Evolutionary conservation across 2,888 invertebrate genomes (phyloP).

Genomic region (Sussaba pulchella): DNA sequence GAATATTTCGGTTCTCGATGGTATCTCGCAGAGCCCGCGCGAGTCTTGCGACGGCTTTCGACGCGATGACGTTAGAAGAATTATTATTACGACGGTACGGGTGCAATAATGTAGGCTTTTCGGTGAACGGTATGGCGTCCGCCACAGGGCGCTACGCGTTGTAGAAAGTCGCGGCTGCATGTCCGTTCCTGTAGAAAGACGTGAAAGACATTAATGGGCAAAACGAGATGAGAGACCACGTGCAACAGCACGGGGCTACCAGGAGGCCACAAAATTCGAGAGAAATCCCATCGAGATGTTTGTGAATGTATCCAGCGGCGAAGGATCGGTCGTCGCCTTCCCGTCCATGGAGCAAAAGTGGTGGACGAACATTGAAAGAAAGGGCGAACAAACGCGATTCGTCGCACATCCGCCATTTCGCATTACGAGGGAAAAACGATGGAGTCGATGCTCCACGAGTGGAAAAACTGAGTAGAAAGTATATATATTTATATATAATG

Average conservation of each 20-base stretch:
- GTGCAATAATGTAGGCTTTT: conserved; percentile 58
- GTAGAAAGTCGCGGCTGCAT: conserved; percentile 65
- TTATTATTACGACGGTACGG: conserved; percentile 61
- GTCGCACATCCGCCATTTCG: conserved; percentile 42
- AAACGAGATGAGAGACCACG: no score
- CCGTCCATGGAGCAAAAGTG: conserved; percentile 43
- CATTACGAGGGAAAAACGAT: conserved; percentile 56
- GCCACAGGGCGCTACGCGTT: conserved; percentile 43
- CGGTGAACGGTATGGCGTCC: conserved; percentile 24
- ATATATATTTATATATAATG: no score
- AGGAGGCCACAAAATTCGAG: conserved; percentile 60
- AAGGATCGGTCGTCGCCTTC: conserved; percentile 57
- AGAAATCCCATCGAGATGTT: conserved; percentile 68
- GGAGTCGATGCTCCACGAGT: conserved; percentile 6
- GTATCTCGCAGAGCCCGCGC: no score
- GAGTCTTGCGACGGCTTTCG: no score
- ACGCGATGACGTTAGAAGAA: conserved; percentile 43
- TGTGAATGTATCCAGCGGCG: conserved; percentile 60
- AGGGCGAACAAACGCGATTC: conserved; percentile 30
- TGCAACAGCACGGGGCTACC: no score
- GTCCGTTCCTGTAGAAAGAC: conserved; percentile 9
- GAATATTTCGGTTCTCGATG: no score
- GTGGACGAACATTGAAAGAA: conserved; percentile 34
- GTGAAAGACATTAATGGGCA: no score
- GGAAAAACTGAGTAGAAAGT: no score